Percentiles rank a stretch among this genome's conserved stretches.
phyloP scores from a whole-genome alignment of 2,797 vertebrate genomes.

The Thaleichthys pacificus region DNA sequence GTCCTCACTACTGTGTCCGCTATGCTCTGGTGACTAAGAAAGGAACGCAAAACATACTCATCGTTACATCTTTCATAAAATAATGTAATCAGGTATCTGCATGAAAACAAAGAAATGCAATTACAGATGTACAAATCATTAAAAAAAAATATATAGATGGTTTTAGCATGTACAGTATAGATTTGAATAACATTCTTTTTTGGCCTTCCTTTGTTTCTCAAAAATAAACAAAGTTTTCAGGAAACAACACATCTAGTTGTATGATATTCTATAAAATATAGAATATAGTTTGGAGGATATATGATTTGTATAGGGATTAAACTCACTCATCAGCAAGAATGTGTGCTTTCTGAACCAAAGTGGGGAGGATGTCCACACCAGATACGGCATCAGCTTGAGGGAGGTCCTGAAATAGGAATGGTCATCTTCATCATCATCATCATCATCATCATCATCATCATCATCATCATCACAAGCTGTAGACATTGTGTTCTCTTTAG shows the following conservation, averaged over 20 bases:
- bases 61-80: background rate
- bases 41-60: background rate
- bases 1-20: constrained; percentile 68
- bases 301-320: background rate
- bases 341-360: constrained; percentile 76
- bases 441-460: background rate
- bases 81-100: background rate
- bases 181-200: no score
- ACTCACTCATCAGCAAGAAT: constrained; percentile 76
- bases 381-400: constrained; percentile 48
- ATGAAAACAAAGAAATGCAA: background rate
- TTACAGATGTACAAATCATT: background rate
- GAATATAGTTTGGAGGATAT: no score
- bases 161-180: no score
- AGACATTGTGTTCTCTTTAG: background rate
- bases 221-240: no score
- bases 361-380: constrained; percentile 57
- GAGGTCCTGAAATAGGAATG: constrained; percentile 51
- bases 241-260: background rate
- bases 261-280: background rate
- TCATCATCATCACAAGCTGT: background rate
- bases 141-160: no score
- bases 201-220: no score
- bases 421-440: background rate
- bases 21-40: constrained; percentile 75